These are phyloP conservation scores for Cinara cedri DNA, from an alignment of 2,888 invertebrate genomes.

Conservation along the genomic window DNA sequence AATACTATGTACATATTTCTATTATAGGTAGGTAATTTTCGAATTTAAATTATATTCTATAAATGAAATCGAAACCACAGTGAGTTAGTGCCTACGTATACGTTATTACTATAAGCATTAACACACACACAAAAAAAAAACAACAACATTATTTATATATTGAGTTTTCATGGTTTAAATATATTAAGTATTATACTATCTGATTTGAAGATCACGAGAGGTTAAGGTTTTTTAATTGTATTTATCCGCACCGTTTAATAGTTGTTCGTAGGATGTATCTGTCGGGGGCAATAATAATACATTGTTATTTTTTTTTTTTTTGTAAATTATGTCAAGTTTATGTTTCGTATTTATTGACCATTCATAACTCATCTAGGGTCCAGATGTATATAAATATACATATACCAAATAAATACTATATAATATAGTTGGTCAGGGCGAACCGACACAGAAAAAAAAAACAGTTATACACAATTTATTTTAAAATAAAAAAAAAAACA, in stretches of 20 bases:
- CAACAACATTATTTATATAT: neutral
- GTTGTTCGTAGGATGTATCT: neutral
- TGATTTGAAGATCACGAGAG: neutral
- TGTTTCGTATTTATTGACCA: conserved; percentile 26
- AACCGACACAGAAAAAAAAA: too few relatives aligned
- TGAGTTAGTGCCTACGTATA: too few relatives aligned
- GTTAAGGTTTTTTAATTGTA: conserved; percentile 33
- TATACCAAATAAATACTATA: neutral
- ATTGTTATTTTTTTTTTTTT: conserved; percentile 21
- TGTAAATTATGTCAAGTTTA: conserved; percentile 29
- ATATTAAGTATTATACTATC: neutral
- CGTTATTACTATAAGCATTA: too few relatives aligned
- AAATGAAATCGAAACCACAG: too few relatives aligned
- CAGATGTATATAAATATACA: neutral
- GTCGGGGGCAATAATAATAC: neutral
- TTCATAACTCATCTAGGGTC: neutral
- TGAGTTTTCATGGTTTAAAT: conserved; percentile 7
- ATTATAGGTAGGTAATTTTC: too few relatives aligned
- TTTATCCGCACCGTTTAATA: conserved; percentile 15
- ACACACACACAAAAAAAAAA: neutral
- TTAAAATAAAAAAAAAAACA: too few relatives aligned
- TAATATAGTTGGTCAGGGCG: too few relatives aligned
- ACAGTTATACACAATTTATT: too few relatives aligned
- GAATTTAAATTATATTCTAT: too few relatives aligned
- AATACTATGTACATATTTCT: too few relatives aligned